Evolutionary conservation across 1,140 invertebrate species (phyloP).

Genomic region (Trichonephila clavipes): DNA sequence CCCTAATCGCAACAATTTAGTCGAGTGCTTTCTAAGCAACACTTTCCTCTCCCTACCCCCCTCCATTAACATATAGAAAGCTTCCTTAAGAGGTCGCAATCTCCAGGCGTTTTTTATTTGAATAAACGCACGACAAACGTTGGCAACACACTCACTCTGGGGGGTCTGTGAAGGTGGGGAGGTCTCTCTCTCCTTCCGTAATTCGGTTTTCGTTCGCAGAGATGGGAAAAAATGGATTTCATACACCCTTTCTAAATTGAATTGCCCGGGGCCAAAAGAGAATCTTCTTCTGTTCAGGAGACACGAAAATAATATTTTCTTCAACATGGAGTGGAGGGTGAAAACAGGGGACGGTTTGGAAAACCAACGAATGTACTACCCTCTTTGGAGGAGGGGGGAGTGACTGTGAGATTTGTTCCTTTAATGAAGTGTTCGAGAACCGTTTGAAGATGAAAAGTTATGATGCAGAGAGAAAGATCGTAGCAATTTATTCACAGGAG

Average conservation of each 20-base stretch:
- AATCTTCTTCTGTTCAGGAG: neutral
- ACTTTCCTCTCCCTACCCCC: neutral
- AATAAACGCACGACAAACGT: slow-evolving; percentile 31
- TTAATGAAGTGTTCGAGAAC: neutral
- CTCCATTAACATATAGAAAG: slow-evolving; percentile 32
- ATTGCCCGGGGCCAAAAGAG: slow-evolving; percentile 29
- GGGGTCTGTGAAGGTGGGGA: neutral
- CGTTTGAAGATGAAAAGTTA: no score
- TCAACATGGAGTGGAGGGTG: neutral
- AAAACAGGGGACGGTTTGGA: slow-evolving; percentile 14
- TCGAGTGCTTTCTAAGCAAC: neutral
- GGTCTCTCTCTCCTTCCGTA: neutral
- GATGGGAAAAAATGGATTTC: slow-evolving; percentile 40
- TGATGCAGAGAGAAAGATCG: no score
- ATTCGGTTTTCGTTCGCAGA: slow-evolving; percentile 21
- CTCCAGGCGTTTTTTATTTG: slow-evolving; percentile 19
- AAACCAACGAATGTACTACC: neutral
- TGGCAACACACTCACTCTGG: neutral
- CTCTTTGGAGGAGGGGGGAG: neutral
- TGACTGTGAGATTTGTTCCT: neutral
- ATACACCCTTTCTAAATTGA: slow-evolving; percentile 12
- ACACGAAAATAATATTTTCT: slow-evolving; percentile 28
- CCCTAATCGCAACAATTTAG: no score
- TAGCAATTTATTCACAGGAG: no score
- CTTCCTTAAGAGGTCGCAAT: neutral